These are phyloP conservation scores for Bradypodion ventrale DNA, from an alignment of 2,797 vertebrate species.

Conservation along the genomic window DNA sequence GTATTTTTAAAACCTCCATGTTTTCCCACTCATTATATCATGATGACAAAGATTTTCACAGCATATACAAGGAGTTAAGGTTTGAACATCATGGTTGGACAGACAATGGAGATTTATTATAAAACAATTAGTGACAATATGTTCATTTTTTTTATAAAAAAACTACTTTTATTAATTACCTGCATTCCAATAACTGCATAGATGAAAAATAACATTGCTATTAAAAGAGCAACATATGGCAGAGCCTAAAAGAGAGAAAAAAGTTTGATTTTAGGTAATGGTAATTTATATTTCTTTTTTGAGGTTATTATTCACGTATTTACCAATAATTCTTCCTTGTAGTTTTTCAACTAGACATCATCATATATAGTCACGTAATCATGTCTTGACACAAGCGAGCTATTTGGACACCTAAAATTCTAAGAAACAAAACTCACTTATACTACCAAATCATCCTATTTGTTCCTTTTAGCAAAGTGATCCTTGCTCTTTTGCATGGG, in stretches of 20 bases:
- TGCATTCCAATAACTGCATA: slow-evolving; percentile 99
- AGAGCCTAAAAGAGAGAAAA: slow-evolving; percentile 80
- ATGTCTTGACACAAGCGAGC: neutral
- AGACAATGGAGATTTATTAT: neutral
- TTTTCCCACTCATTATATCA: neutral
- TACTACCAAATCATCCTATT: neutral
- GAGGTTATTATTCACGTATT: neutral
- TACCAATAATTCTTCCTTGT: neutral
- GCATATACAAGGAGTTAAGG: neutral
- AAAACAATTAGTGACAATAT: neutral
- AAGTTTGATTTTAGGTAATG: neutral
- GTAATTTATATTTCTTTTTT: neutral
- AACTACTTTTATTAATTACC: slow-evolving; percentile 72
- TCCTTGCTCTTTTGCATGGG: neutral
- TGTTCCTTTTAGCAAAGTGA: neutral
- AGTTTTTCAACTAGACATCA: neutral
- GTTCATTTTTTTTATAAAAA: neutral
- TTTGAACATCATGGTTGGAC: neutral
- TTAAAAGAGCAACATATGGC: slow-evolving; percentile 97
- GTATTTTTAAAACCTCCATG: too few species aligned
- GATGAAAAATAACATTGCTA: slow-evolving; percentile 99
- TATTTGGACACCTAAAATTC: neutral
- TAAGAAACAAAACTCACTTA: neutral
- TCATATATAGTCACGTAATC: neutral
- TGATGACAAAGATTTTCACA: neutral